Evolutionary conservation across 2,888 invertebrate species (phyloP).

Genomic region (Lottia gigantea): DNA sequence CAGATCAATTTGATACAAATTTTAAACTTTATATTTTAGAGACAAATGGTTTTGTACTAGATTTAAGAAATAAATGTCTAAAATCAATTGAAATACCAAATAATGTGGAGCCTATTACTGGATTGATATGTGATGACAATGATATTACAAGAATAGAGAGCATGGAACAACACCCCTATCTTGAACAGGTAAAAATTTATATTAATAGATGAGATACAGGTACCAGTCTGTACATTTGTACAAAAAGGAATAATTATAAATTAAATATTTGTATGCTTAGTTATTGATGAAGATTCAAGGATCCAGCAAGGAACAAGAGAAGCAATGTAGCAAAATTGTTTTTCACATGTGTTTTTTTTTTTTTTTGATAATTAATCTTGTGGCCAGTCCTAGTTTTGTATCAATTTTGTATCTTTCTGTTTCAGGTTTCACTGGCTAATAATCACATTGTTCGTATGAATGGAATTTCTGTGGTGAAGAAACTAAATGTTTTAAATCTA

Average conservation of each 20-base stretch:
- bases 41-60: conserved; percentile 69
- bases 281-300: neutral
- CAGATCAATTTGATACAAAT: too few relatives aligned
- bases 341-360: too few relatives aligned
- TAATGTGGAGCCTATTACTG: conserved; percentile 68
- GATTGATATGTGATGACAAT: conserved; percentile 73
- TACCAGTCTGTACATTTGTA: too few relatives aligned
- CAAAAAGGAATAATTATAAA: too few relatives aligned
- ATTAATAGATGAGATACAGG: neutral
- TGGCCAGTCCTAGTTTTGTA: too few relatives aligned
- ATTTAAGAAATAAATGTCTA: conserved; percentile 82
- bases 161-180: conserved; percentile 82
- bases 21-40: conserved; percentile 31
- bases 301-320: too few relatives aligned
- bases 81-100: conserved; percentile 77
- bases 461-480: conserved; percentile 83
- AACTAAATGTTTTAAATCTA: conserved; percentile 83
- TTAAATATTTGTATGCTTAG: too few relatives aligned
- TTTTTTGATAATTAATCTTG: too few relatives aligned
- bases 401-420: conserved; percentile 8
- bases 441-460: conserved; percentile 90
- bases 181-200: conserved; percentile 68
- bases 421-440: conserved; percentile 84
- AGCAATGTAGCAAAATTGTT: too few relatives aligned
- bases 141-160: conserved; percentile 22